Evolutionary conservation across 2,888 invertebrate genomes (phyloP).

Genomic region (Ochropacha duplaris): DNA sequence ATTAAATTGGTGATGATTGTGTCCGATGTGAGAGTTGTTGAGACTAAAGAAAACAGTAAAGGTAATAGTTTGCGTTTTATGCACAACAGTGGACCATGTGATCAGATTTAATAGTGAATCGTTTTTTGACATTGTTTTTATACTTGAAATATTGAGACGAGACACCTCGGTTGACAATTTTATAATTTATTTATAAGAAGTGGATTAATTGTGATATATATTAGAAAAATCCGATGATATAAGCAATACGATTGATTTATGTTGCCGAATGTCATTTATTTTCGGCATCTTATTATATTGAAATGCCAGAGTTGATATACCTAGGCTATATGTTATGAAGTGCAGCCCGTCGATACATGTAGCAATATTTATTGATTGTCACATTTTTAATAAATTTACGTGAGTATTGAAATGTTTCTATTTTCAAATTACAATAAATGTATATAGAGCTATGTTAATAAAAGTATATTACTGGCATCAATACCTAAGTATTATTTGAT

Average conservation of each 20-base stretch:
- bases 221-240: constrained; percentile 60
- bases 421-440: constrained; percentile 78
- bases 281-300: constrained; percentile 59
- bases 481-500: constrained; percentile 40
- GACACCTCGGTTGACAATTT: constrained; percentile 77
- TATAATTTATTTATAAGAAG: constrained; percentile 81
- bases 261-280: constrained; percentile 54
- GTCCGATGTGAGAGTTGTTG: constrained; percentile 67
- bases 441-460: constrained; percentile 81
- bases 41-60: constrained; percentile 60
- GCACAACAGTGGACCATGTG: constrained; percentile 79
- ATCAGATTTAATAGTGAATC: constrained; percentile 75
- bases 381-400: constrained; percentile 71
- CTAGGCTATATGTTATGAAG: constrained; percentile 31
- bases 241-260: constrained; percentile 56
- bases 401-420: constrained; percentile 76
- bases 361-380: constrained; percentile 65
- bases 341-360: constrained; percentile 36
- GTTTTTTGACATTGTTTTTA: constrained; percentile 78
- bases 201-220: constrained; percentile 80
- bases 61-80: constrained; percentile 73
- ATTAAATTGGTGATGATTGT: constrained; percentile 74
- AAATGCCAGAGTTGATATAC: constrained; percentile 40
- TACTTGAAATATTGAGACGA: constrained; percentile 67
- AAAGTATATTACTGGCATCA: constrained; percentile 76